Base-by-base conservation (phyloP, 2,888 invertebrate genomes). In the Andrena praecox region DNA sequence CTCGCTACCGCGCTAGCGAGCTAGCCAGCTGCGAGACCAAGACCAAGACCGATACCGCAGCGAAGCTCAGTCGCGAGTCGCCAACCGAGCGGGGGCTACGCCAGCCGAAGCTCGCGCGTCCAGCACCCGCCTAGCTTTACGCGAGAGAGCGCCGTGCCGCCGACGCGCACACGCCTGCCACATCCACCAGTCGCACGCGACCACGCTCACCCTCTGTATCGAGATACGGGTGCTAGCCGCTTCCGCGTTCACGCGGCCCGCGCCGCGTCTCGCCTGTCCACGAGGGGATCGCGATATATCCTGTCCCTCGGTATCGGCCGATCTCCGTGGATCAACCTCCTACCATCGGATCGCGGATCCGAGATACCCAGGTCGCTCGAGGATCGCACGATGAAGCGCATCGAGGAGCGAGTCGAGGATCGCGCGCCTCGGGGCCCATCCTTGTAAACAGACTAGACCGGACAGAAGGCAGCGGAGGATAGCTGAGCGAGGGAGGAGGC, bases 71-170 rank as follows among this genome's bases (percentile, higher is more conserved):
- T 83, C 83, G 83, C 83, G 83, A 83, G 73, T 83, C 83, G 83
- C 77, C 83, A 91, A 91, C 92, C 91, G 92, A 92, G 91, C 89
- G 92, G 91, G 90, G 42, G 42, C 42, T 90, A 89, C 86, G 77
- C 77, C 74, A 76, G 63, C 56, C 74, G 42, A 42, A 75, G 81
- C 77, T 69, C 76, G 78, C 69, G 78, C 74, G 77, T 66, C 70
- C 52, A 56, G 31, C 29, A 70, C 70, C 69, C 70, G 80, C 71
- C 80, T 42, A 29, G 69, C 69, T 27, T 60, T 27, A 10, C 24
- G 24, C 6, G n/a, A 52, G 60, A 63, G 52, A 75, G 70, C 70
- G 62, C 48, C 16, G 42, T 42, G 42, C 42, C 42, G 80, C 69
- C 67, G 54, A 42, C 84, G 62, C 52, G 69, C 56, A 64, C 29